Conservation (phyloP, 2,888 invertebrate genomes). For the Busseola fusca region DNA sequence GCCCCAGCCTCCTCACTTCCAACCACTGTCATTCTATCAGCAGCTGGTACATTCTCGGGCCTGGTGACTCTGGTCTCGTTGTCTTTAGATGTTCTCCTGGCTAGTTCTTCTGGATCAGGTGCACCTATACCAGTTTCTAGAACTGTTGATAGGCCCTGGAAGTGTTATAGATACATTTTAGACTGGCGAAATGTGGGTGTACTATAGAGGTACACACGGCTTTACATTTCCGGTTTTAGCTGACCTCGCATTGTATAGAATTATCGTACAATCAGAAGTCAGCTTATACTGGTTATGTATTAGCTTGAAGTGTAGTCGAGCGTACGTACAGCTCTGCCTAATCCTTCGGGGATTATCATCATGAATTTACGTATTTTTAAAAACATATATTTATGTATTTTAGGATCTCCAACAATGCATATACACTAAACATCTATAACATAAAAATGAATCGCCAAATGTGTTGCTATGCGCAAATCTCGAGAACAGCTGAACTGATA, state of each 20-base stretch:
- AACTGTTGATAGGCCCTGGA: constrained; percentile 92
- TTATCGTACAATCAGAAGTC: too few relatives aligned
- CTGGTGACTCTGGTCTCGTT: constrained; percentile 33
- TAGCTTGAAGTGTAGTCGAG: too few relatives aligned
- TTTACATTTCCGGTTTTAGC: too few relatives aligned
- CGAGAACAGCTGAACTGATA: too few relatives aligned
- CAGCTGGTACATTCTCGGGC: constrained; percentile 30
- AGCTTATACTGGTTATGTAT: too few relatives aligned
- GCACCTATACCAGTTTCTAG: constrained; percentile 95
- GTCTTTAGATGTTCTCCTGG: constrained; percentile 79
- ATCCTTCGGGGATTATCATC: not conserved
- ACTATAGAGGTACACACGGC: not conserved
- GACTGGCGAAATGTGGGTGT: not conserved
- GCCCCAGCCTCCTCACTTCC: constrained; percentile 47
- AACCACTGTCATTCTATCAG: constrained; percentile 41
- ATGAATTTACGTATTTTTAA: too few relatives aligned
- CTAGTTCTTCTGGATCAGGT: constrained; percentile 94
- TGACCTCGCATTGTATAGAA: too few relatives aligned
- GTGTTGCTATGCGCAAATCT: too few relatives aligned
- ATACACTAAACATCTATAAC: too few relatives aligned
- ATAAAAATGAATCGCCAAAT: too few relatives aligned
- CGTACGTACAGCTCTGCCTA: not conserved
- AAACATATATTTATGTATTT: too few relatives aligned
- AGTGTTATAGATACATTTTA: not conserved
- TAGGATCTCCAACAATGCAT: too few relatives aligned